These are phyloP conservation scores for Indicator indicator DNA, from an alignment of 2,113 vertebrate species.

Conservation along the genomic window DNA sequence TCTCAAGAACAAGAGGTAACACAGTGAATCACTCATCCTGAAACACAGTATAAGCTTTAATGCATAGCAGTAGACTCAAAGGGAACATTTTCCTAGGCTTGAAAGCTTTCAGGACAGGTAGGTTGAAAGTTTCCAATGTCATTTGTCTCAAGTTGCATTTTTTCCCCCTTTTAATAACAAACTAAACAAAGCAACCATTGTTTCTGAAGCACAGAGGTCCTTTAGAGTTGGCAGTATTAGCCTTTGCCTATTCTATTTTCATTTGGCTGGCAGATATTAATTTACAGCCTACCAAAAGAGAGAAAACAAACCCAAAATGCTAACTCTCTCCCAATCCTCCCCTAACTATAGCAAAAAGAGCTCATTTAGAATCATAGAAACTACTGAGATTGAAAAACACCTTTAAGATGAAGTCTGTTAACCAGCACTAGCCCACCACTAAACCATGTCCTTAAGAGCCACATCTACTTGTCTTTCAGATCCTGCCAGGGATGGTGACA, in stretches of 20 bases:
- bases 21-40: not conserved
- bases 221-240: not conserved
- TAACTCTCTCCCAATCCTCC: not conserved
- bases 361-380: not conserved
- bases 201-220: not conserved
- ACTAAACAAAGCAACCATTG: not conserved
- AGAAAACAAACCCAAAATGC: not conserved
- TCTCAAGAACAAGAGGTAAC: not conserved
- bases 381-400: not conserved
- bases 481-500: not conserved
- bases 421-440: not conserved
- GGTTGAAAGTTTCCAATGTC: not conserved
- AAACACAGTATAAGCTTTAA: not conserved
- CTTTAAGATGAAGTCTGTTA: not conserved
- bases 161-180: not conserved
- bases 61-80: not conserved
- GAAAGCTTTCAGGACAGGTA: not conserved
- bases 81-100: not conserved
- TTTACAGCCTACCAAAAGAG: not conserved
- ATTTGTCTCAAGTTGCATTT: not conserved
- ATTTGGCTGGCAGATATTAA: not conserved
- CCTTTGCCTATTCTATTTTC: not conserved
- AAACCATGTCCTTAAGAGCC: not conserved
- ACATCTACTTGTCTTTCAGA: not conserved
- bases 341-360: not conserved